Percentiles rank a stretch among this genome's conserved stretches.
These are phyloP conservation scores for Thalassaphorura encarpata DNA, from an alignment of 1,140 invertebrate species.

Conservation along the genomic window DNA sequence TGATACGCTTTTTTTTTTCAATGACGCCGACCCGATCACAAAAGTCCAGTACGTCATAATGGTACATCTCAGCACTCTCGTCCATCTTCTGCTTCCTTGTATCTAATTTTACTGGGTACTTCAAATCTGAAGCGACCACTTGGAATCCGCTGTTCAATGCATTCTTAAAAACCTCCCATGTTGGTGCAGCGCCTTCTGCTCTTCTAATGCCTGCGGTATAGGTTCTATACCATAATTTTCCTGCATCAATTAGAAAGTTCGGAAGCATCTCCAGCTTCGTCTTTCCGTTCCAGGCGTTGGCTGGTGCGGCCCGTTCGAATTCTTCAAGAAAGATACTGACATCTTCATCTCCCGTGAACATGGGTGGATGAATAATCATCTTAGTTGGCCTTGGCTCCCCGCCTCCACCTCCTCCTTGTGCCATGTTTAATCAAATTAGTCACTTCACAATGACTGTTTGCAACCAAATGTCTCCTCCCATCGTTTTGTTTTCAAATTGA, in stretches of 20 bases:
- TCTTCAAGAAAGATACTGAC: not conserved
- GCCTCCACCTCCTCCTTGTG: too few relatives aligned
- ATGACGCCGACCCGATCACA: not conserved
- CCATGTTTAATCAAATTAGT: too few relatives aligned
- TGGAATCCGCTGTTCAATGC: not conserved
- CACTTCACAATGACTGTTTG: too few relatives aligned
- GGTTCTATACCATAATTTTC: not conserved
- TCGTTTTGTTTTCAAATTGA: too few relatives aligned
- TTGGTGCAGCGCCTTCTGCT: not conserved
- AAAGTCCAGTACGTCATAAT: not conserved
- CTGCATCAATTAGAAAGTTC: not conserved
- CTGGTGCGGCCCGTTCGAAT: not conserved
- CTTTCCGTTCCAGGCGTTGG: not conserved
- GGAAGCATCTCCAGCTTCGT: not conserved
- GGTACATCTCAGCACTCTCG: not conserved
- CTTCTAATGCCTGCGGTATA: not conserved
- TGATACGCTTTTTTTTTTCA: not conserved
- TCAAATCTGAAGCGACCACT: not conserved
- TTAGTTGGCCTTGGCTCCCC: too few relatives aligned
- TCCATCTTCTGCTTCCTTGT: not conserved
- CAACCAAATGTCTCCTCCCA: too few relatives aligned
- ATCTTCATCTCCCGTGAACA: not conserved
- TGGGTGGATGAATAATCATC: not conserved
- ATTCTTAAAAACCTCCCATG: not conserved
- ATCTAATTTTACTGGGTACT: not conserved